Evolutionary conservation across 35 echinoderm and acorn worm species (phyloP), one percentile per base, ranked within the genome.

Genomic region (Ophiothrix spiculata): DNA sequence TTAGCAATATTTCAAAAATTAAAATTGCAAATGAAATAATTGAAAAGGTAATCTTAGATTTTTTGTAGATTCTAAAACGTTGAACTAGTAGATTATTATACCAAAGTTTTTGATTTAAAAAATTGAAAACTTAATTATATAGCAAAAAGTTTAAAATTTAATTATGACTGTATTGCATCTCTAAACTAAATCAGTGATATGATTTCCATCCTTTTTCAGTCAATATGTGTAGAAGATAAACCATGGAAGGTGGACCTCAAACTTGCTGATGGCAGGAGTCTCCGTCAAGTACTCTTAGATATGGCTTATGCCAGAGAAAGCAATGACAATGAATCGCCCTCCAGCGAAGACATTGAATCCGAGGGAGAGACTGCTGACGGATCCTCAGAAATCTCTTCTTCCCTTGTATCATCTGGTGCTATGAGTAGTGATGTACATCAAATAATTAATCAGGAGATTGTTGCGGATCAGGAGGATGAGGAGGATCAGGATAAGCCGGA

Each of bases 181-280:
- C 0, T 64, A 23, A 64, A 0, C 56, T 23, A 64, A 23, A 0
- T 40, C 11, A 1, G 38, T 32, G 0, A 21, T 37, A 40, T 87
- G 33, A 39, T 1, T 46, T 25, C n/a, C n/a, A n/a, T n/a, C n/a
- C 39, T 31, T 40, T 25, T 81, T 14, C 74, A 90, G 88, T 75
- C 88, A 0, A 39, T 90, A 25, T 90, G 88, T 75, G 36, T 69
- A 31, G 41, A 84, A 38, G 80, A 45, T 14, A 80, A 90, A 33
- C 88, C 88, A 0, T 38, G 83, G 40, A 90, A 83, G n/a, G 88
- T 90, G 4, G 88, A 90, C 60, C 81, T 90, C 11, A 54, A 75
- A 4, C 42, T 84, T 3, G 80, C 80, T 0, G 77, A 4, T 49
- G 88, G 81, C 14, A 40, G 78, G 40, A 90, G 88, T 77, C 74